Conservation (phyloP, 2,888 invertebrate genomes). For the Hymenopus coronatus region DNA sequence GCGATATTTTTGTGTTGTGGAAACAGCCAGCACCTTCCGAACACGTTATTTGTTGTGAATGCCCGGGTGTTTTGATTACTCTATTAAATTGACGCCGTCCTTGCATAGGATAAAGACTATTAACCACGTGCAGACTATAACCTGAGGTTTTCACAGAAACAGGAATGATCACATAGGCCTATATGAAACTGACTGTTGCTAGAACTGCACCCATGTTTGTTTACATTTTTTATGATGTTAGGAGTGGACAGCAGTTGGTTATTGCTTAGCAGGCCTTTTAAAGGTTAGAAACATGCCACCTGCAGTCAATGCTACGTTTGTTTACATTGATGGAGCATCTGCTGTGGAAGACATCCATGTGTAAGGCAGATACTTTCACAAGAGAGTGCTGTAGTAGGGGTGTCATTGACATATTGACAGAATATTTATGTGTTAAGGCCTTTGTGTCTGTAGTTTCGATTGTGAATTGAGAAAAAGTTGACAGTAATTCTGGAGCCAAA, state of each 20-base stretch:
- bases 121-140: slow-evolving; percentile 10
- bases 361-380: background rate
- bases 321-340: background rate
- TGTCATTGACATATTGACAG: background rate
- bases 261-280: background rate
- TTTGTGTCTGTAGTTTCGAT: slow-evolving; percentile 24
- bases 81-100: slow-evolving; percentile 21
- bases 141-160: background rate
- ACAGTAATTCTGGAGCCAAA: slow-evolving; percentile 56
- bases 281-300: background rate
- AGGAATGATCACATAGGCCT: slow-evolving; percentile 17
- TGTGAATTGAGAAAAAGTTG: slow-evolving; percentile 16
- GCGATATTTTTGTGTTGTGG: background rate
- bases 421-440: slow-evolving; percentile 9
- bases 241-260: background rate
- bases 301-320: background rate
- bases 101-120: slow-evolving; percentile 9
- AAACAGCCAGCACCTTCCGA: background rate
- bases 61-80: background rate
- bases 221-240: slow-evolving; percentile 40
- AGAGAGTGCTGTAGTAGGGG: too few relatives aligned
- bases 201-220: slow-evolving; percentile 47
- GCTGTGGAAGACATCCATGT: background rate
- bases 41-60: slow-evolving; percentile 1
- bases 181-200: background rate